Evolutionary conservation across 2,888 invertebrate species (phyloP).

Genomic region (Carcina quercana): DNA sequence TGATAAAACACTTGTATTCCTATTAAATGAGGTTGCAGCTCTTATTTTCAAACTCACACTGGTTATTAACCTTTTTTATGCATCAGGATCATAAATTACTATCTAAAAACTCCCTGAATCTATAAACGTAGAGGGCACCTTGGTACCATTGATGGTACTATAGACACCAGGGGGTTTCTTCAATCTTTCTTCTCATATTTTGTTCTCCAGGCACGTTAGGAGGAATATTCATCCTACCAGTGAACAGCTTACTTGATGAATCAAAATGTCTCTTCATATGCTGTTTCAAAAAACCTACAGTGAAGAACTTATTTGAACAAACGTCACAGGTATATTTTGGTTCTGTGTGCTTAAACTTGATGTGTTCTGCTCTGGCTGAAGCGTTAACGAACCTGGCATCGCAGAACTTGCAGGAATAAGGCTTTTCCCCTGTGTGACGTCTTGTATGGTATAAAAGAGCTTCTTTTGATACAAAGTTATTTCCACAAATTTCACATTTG

Average conservation of each 20-base stretch:
- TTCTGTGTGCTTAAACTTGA: slow-evolving; percentile 55
- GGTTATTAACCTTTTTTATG: no score
- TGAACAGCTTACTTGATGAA: slow-evolving; percentile 49
- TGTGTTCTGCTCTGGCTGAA: slow-evolving; percentile 59
- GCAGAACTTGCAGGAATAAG: slow-evolving; percentile 52
- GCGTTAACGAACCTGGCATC: slow-evolving; percentile 58
- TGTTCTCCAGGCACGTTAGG: slow-evolving; percentile 43
- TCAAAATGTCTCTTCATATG: slow-evolving; percentile 56
- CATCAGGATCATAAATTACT: no score
- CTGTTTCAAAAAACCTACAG: slow-evolving; percentile 46
- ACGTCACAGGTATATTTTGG: slow-evolving; percentile 55
- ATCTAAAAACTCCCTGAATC: no score
- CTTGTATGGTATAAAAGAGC: slow-evolving; percentile 57
- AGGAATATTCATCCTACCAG: slow-evolving; percentile 36
- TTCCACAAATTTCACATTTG: slow-evolving; percentile 46
- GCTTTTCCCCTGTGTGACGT: slow-evolving; percentile 61
- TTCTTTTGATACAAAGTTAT: slow-evolving; percentile 57
- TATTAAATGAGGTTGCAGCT: no score
- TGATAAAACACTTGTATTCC: no score
- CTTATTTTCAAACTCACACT: no score
- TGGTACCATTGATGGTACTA: no score
- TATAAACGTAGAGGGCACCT: no score
- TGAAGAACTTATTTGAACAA: slow-evolving; percentile 56
- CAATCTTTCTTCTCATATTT: slow-evolving; percentile 32
- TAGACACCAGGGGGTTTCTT: not conserved